Percentiles rank a stretch among this genome's conserved stretches.
These are phyloP conservation scores for Reinhardtius hippoglossoides DNA, from an alignment of 2,113 vertebrate genomes.

Conservation along the genomic window DNA sequence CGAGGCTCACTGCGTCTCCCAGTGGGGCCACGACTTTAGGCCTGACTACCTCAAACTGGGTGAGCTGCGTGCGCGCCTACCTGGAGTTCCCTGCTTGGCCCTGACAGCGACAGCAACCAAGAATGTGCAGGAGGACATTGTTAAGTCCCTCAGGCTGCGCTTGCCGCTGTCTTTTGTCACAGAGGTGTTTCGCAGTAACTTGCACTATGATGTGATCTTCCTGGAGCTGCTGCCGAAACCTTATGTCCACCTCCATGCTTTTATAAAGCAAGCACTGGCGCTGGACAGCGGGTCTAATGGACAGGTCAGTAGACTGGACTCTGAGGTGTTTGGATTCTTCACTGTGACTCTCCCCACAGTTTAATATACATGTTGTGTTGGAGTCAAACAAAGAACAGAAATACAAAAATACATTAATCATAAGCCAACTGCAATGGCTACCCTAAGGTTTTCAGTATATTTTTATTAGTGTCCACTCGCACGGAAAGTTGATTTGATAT, in stretches of 20 bases:
- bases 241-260: constrained; percentile 86
- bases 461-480: no score
- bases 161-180: constrained; percentile 86
- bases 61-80: constrained; percentile 82
- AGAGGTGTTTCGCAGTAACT: constrained; percentile 93
- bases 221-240: constrained; percentile 89
- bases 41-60: constrained; percentile 95
- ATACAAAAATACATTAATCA: no score
- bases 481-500: no score
- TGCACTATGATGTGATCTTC: constrained; percentile 94
- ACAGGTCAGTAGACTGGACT: constrained; percentile 57
- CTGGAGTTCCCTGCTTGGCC: constrained; percentile 87
- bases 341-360: no score
- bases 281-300: constrained; percentile 60
- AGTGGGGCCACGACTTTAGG: constrained; percentile 98
- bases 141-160: constrained; percentile 82
- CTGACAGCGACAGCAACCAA: constrained; percentile 93
- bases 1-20: constrained; percentile 97
- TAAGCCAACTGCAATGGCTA: no score
- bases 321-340: neutral
- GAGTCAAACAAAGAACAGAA: no score
- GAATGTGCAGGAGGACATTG: constrained; percentile 91
- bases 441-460: no score
- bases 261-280: constrained; percentile 86
- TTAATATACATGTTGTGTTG: no score